Percentiles rank a stretch among this genome's conserved stretches.
phyloP scores from a whole-genome alignment of 2,797 vertebrate genomes.

The Notoglanidium macrostoma region DNA sequence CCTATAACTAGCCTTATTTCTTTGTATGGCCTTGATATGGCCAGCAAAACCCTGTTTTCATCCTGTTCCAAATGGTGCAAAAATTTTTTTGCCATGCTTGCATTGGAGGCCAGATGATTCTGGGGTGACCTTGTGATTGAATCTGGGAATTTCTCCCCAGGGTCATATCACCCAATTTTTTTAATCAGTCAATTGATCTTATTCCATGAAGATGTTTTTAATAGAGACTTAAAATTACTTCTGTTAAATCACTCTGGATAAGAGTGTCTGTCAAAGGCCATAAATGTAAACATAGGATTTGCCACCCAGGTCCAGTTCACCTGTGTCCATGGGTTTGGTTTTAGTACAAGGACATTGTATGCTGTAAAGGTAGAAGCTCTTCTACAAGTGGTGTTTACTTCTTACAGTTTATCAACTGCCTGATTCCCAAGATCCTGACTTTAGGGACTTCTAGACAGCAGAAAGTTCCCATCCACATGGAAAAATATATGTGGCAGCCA shows the following conservation, averaged over 20 bases:
- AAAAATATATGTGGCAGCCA: neutral
- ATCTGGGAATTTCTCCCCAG: neutral
- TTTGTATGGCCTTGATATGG: neutral
- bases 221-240: neutral
- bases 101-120: neutral
- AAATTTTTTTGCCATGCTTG: neutral
- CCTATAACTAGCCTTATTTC: neutral
- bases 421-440: too few species aligned
- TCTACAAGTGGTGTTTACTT: neutral
- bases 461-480: neutral
- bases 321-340: neutral
- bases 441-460: neutral
- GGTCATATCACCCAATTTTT: neutral
- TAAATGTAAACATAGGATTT: neutral
- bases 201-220: neutral
- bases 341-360: neutral
- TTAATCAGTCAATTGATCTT: neutral
- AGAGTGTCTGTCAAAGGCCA: neutral
- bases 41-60: neutral
- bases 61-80: neutral
- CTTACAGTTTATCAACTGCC: neutral
- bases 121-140: neutral
- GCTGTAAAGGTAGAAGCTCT: neutral
- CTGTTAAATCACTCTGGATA: neutral
- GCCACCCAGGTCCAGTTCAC: neutral